Base-by-base conservation (phyloP, 1,140 invertebrate genomes). In the Apis florea region DNA sequence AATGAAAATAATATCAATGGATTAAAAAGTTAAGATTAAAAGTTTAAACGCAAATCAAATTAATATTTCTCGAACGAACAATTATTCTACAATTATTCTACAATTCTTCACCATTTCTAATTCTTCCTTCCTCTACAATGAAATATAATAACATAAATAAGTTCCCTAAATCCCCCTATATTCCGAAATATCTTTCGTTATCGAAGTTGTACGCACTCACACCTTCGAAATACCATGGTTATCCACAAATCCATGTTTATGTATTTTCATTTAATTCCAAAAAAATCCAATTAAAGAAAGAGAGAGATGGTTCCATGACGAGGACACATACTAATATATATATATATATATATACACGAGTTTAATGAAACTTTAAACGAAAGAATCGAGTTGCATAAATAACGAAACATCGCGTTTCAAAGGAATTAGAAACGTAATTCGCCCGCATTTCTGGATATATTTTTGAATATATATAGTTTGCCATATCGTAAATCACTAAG, bases 401-500 rank as follows among this genome's bases (percentile, higher is more conserved):
- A 68, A 78, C 47, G n/a, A 73, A 66, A n/a, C 51, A 67, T 59
- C 31, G 31, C 31, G 31, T 40, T 40, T 40, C 31, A 6, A 40
- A 40, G 31, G 2, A 40, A 40, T 40, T 40, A 40, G 31, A 40
- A 40, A 40, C 5, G 31, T 40, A 40, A 40, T 40, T 40, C 5
- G 31, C 31, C 31, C 1, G 70, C 1, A n/a, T 83, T 67, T 73
- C 70, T 72, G 69, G 71, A 59, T 40, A 5, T 40, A 40, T 40
- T 40, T 75, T 82, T 85, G 78, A 75, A 77, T 68, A 84, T 88
- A 82, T 83, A n/a, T 81, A 83, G 84, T 86, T 71, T 1, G 87
- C 76, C 80, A 88, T 86, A 82, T 89, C 83, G 88, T 89, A 89
- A 90, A 90, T 89, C 87, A 89, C 75, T 56, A 4, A 70, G 67